Conservation (phyloP, 2,113 vertebrate species). For the Columba janthina region DNA sequence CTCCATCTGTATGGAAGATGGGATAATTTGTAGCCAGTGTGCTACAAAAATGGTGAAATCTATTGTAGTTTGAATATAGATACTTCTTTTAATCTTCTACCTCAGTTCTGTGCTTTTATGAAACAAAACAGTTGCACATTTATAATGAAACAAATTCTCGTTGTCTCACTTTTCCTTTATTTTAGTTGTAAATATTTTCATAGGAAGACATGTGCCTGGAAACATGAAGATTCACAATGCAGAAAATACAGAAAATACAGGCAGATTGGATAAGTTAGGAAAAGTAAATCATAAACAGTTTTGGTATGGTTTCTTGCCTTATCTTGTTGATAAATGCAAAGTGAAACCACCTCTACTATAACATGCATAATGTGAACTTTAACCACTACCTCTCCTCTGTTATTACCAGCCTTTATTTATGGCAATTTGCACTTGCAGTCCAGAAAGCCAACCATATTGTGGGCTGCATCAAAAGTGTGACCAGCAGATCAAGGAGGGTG, state of each 20-base stretch:
- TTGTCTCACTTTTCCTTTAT: neutral
- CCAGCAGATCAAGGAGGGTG: too few relatives aligned
- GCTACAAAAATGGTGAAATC: neutral
- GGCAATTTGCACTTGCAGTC: too few relatives aligned
- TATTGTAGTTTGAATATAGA: neutral
- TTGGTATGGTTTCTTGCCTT: neutral
- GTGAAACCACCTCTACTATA: neutral
- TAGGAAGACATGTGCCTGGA: neutral
- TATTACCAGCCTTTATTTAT: neutral
- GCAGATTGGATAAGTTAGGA: neutral
- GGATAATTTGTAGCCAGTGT: neutral
- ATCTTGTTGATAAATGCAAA: neutral
- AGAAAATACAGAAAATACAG: neutral
- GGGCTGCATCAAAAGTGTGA: too few relatives aligned
- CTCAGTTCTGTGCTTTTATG: neutral
- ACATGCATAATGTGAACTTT: neutral
- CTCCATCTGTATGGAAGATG: neutral
- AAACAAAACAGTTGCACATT: neutral
- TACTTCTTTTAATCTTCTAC: neutral
- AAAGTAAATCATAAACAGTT: neutral
- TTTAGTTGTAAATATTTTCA: neutral
- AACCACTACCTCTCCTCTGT: neutral
- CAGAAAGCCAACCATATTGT: too few relatives aligned
- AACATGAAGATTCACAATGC: neutral
- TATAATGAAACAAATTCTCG: neutral